Percentiles rank a stretch among this genome's conserved stretches.
These are phyloP conservation scores for Gerosis bhagava DNA, from an alignment of 2,888 invertebrate species.

Conservation along the genomic window DNA sequence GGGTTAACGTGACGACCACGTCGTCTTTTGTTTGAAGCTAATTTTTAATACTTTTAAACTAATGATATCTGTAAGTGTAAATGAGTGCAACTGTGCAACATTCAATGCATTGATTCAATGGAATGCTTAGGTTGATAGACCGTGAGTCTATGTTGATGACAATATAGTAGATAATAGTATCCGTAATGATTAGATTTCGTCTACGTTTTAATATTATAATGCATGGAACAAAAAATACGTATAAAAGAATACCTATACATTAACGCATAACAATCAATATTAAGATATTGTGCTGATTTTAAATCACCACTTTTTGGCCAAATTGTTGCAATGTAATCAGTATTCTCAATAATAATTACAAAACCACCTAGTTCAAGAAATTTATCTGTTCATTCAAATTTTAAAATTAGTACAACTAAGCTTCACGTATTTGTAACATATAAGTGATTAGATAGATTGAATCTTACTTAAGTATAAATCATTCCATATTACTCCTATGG, in stretches of 20 bases:
- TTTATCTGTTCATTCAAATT: constrained; percentile 12
- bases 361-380: constrained; percentile 3
- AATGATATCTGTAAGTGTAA: constrained; percentile 10
- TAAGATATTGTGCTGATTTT: no score
- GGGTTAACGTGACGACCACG: constrained; percentile 1
- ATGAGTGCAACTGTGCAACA: constrained; percentile 35
- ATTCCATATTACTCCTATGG: constrained; percentile 78
- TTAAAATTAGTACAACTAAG: constrained; percentile 42
- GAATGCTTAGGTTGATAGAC: constrained; percentile 32
- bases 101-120: constrained; percentile 35
- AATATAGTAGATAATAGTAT: constrained; percentile 51
- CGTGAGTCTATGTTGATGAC: constrained; percentile 52
- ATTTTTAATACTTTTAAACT: constrained; percentile 16
- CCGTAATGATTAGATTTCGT: constrained; percentile 26
- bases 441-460: constrained; percentile 72
- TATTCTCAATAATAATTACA: constrained; percentile 20
- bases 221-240: constrained; percentile 40
- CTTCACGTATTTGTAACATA: constrained; percentile 55
- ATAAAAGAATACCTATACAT: constrained; percentile 36
- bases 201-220: constrained; percentile 28
- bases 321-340: constrained; percentile 23
- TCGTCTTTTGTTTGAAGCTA: constrained; percentile 7
- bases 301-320: no score
- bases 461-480: constrained; percentile 74
- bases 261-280: no score